Evolutionary conservation across 2,797 vertebrate genomes (phyloP).

Genomic region (Pangasius djambal): DNA sequence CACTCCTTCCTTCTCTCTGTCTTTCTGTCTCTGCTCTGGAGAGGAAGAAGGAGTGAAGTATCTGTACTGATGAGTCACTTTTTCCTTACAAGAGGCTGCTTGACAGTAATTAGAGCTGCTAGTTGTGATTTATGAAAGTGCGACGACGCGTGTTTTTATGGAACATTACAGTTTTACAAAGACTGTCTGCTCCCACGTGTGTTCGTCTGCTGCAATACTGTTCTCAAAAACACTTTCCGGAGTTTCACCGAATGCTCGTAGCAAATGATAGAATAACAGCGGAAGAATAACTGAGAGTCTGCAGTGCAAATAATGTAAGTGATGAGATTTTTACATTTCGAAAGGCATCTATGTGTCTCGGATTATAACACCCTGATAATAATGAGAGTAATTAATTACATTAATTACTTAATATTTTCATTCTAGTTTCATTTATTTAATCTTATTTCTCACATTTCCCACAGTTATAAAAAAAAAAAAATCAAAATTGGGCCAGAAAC

Average conservation of each 20-base stretch:
- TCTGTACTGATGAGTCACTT: slow-evolving; percentile 51
- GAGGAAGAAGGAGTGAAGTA: slow-evolving; percentile 42
- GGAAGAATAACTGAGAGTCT: background rate
- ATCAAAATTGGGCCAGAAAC: background rate
- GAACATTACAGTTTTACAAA: slow-evolving; percentile 48
- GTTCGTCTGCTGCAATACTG: background rate
- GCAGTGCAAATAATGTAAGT: background rate
- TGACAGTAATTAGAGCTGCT: slow-evolving; percentile 58
- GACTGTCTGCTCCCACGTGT: slow-evolving; percentile 32
- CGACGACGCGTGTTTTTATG: slow-evolving; percentile 51
- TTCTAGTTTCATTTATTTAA: background rate
- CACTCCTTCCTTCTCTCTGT: slow-evolving; percentile 4
- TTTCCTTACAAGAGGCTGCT: slow-evolving; percentile 52
- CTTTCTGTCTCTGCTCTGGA: slow-evolving; percentile 5
- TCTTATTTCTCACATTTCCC: background rate
- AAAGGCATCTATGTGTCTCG: background rate
- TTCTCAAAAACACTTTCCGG: background rate
- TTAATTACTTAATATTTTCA: background rate
- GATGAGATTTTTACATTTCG: background rate
- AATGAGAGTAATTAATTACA: background rate
- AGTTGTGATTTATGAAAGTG: slow-evolving; percentile 60
- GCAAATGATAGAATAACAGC: background rate
- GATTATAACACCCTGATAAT: background rate
- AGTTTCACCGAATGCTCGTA: background rate
- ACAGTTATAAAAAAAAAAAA: background rate